Conservation (phyloP, 2,888 invertebrate genomes). For the Gymnocheta viridis region DNA sequence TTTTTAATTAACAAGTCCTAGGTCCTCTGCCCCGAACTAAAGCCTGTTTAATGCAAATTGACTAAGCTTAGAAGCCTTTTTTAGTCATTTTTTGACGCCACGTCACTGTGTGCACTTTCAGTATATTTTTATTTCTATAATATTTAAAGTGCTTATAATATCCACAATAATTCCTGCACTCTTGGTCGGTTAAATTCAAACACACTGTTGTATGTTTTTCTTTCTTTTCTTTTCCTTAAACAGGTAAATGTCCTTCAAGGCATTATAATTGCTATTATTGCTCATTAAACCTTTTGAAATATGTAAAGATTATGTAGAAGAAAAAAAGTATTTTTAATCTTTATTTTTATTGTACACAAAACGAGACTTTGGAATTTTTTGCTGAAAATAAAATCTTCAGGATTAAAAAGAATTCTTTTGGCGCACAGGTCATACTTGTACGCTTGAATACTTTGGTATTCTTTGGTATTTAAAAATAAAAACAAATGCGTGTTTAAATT, state of each 20-base stretch:
- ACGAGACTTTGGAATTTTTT: background rate
- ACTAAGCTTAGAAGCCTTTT: no score
- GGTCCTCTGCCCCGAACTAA: no score
- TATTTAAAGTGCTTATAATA: background rate
- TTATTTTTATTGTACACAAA: constrained; percentile 25
- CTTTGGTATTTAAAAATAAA: background rate
- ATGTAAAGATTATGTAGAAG: constrained; percentile 20
- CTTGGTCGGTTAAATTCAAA: constrained; percentile 31
- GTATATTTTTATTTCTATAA: background rate
- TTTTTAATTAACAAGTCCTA: no score
- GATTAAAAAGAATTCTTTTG: constrained; percentile 60
- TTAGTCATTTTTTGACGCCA: no score
- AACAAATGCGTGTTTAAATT: constrained; percentile 28
- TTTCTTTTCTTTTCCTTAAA: background rate
- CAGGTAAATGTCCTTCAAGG: constrained; percentile 49
- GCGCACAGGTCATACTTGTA: constrained; percentile 44
- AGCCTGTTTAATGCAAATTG: no score
- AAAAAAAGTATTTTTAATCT: constrained; percentile 22
- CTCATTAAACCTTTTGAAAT: constrained; percentile 30
- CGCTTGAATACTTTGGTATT: constrained; percentile 8
- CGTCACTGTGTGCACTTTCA: no score
- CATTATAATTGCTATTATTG: constrained; percentile 23
- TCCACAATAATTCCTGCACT: constrained; percentile 14
- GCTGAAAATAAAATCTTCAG: constrained; percentile 32
- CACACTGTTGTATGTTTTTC: background rate